These are phyloP conservation scores for Austrofundulus limnaeus DNA, from an alignment of 2,113 vertebrate species.

Conservation along the genomic window DNA sequence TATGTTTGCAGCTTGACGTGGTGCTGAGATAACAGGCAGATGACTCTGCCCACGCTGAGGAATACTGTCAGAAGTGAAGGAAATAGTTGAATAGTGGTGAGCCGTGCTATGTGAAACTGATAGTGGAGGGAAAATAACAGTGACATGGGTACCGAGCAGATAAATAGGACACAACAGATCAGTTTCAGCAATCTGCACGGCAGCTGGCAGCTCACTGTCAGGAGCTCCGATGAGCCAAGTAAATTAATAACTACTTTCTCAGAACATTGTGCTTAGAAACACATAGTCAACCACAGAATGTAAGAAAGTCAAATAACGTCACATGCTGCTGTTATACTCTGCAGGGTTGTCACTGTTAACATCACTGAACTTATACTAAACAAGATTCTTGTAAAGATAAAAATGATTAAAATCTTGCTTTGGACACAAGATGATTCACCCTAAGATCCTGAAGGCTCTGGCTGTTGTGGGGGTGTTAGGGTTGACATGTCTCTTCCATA, in stretches of 20 bases:
- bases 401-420: too few species aligned
- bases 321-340: neutral
- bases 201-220: conserved; percentile 8
- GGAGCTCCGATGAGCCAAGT: neutral
- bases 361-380: too few species aligned
- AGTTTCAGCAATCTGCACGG: neutral
- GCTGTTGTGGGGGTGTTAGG: too few species aligned
- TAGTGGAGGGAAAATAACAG: neutral
- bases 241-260: conserved; percentile 1
- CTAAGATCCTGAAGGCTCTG: too few species aligned
- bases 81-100: neutral
- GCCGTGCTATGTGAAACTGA: neutral
- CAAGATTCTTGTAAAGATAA: too few species aligned
- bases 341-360: neutral
- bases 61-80: neutral
- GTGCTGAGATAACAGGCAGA: neutral
- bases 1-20: neutral
- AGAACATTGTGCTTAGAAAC: neutral
- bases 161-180: neutral
- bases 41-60: neutral
- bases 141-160: neutral
- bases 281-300: neutral
- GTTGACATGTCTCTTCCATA: too few species aligned
- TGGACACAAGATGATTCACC: too few species aligned
- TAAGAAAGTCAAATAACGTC: neutral